Conservation (phyloP, 2,113 vertebrate genomes). For the Xiphophorus couchianus region DNA sequence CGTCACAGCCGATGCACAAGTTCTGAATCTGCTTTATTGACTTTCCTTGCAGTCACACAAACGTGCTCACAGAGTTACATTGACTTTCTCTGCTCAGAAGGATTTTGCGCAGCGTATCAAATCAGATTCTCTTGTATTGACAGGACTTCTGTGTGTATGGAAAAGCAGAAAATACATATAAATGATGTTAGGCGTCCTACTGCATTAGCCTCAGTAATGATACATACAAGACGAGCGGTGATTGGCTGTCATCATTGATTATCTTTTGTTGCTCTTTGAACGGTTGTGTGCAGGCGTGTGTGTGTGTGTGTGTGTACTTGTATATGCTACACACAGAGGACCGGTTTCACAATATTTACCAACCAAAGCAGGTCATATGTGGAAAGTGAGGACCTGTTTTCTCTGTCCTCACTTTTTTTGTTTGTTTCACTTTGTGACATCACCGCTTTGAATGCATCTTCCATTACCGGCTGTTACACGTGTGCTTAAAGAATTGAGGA, state of each 20-base stretch:
- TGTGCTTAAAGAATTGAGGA: background rate
- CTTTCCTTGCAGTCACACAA: conserved; percentile 24
- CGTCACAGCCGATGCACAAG: conserved; percentile 55
- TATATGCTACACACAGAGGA: too few species aligned
- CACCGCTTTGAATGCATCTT: background rate
- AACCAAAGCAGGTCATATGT: background rate
- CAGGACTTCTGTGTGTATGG: conserved; percentile 28
- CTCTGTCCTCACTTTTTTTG: background rate
- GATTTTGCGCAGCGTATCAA: conserved; percentile 41
- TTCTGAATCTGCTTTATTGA: conserved; percentile 58
- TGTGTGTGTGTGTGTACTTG: too few species aligned
- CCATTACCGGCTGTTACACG: background rate
- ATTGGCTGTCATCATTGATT: conserved; percentile 37
- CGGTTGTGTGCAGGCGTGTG: conserved; percentile 6
- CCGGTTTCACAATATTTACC: too few species aligned
- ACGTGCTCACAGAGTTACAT: conserved; percentile 19
- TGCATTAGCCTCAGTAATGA: conserved; percentile 44
- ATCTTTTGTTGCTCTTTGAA: conserved; percentile 15
- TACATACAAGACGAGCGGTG: conserved; percentile 25
- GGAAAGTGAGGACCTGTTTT: background rate
- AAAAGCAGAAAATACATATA: background rate
- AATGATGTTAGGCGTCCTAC: conserved; percentile 30
- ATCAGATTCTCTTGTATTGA: conserved; percentile 60
- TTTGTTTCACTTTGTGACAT: background rate
- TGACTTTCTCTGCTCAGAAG: conserved; percentile 25